Evolutionary conservation across 1,140 invertebrate species (phyloP).

Genomic region (Dendrolimus kikuchii): DNA sequence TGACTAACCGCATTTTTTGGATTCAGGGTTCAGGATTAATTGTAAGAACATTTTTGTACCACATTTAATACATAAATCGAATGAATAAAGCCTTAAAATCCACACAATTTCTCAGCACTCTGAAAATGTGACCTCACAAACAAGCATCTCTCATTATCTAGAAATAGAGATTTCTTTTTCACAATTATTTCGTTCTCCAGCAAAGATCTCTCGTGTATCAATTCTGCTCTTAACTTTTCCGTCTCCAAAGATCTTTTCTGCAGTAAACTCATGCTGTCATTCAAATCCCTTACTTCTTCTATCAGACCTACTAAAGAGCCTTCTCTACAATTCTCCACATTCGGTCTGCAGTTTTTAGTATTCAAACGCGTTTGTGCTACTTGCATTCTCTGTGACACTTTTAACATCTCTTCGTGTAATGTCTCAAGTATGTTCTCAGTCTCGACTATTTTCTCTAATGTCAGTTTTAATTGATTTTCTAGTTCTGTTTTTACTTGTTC

Average conservation of each 20-base stretch:
- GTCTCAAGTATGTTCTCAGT: constrained; percentile 79
- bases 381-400: constrained; percentile 79
- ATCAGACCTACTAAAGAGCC: constrained; percentile 76
- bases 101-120: constrained; percentile 75
- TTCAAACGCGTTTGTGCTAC: constrained; percentile 83
- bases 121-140: constrained; percentile 78
- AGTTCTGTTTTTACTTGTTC: constrained; percentile 76
- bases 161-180: constrained; percentile 78
- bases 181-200: constrained; percentile 81
- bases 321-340: constrained; percentile 82
- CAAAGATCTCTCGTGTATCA: constrained; percentile 73
- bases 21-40: too few relatives aligned
- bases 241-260: constrained; percentile 74
- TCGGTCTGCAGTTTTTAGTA: constrained; percentile 75
- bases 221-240: constrained; percentile 73
- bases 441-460: constrained; percentile 74
- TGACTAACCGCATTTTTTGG: too few relatives aligned
- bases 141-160: constrained; percentile 78
- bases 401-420: constrained; percentile 75
- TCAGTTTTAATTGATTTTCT: constrained; percentile 76
- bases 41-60: too few relatives aligned
- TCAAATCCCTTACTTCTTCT: constrained; percentile 78
- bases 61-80: not conserved
- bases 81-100: constrained; percentile 35
- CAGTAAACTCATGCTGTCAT: constrained; percentile 75